Base-by-base conservation (phyloP, 35 echinoderm and acorn worm species). In the Apostichopus californicus region DNA sequence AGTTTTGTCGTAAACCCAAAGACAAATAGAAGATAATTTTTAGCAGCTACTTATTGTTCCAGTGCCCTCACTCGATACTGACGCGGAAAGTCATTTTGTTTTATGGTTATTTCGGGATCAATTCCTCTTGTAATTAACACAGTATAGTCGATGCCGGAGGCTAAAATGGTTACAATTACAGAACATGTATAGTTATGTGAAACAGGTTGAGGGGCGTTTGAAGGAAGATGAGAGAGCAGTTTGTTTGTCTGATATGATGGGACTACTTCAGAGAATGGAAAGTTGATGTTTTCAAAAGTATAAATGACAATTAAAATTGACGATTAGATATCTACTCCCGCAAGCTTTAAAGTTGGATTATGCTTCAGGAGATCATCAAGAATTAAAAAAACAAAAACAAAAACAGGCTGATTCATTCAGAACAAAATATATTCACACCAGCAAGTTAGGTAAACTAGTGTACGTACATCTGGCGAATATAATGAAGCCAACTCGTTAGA, bases 11-110 rank as follows among this genome's bases (percentile, higher is more conserved):
- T 46, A 3, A 46, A 46, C 34, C 0, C 52, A 54, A 17, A 83
- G 54, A 55, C 17, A 55, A 54, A 83, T 34, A 56, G 15, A 56
- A 55, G 80, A 56, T 55, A 57, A 83, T 5, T 83, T 46, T 83
- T n/a, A 56, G 10, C 11, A 55, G 52, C 8, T 55, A 54, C 52
- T 83, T 57, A 83, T 12, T 56, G 53, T 55, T 83, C 55, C 20
- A 83, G 56, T n/a, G 80, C 52, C 80, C 80, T 83, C 80, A 83
- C 80, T 83, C 20, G 80, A 83, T 46, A 5, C 15, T 55, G 80
- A 83, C 34, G 28, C 11, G 52, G 28, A 12, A 17, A 83, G 80
- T 83, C 56, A 56, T 83, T 83, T 83, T 83, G 28, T 54, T 80
- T 54, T 83, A 23, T 83, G 11, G 25, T 81, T 12, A 17, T 56